phyloP scores from a whole-genome alignment of 1,140 invertebrate genomes.

The Cryptotermes secundus region DNA sequence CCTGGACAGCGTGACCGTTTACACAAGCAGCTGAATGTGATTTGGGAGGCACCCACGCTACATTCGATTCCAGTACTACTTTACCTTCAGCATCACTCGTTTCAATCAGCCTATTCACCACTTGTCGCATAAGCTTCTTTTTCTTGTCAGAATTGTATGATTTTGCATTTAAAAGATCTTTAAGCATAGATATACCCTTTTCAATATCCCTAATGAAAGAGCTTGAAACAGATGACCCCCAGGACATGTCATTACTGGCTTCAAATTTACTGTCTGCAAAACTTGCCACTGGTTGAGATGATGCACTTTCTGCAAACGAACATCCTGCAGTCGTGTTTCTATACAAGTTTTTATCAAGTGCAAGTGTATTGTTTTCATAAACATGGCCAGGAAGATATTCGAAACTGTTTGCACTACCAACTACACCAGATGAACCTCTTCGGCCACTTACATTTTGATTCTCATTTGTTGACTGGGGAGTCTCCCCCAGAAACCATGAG shows the following conservation, averaged over 20 bases:
- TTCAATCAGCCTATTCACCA: slow-evolving; percentile 49
- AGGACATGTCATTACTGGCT: neutral
- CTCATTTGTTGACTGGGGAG: neutral
- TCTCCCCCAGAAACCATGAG: slow-evolving; percentile 22
- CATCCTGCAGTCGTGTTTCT: neutral
- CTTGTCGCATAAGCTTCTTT: slow-evolving; percentile 49
- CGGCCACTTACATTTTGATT: neutral
- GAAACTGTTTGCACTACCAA: slow-evolving; percentile 52
- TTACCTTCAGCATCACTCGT: slow-evolving; percentile 37
- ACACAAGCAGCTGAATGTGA: neutral
- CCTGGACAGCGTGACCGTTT: neutral
- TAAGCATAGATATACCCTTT: slow-evolving; percentile 50
- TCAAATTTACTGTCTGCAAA: neutral
- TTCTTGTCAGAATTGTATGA: slow-evolving; percentile 49
- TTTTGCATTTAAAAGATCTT: slow-evolving; percentile 49
- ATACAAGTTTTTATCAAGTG: slow-evolving; percentile 42
- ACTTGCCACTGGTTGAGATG: neutral
- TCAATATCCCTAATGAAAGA: slow-evolving; percentile 50
- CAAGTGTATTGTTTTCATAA: slow-evolving; percentile 39
- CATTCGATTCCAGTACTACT: neutral
- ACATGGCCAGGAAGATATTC: slow-evolving; percentile 53
- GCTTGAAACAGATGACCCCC: slow-evolving; percentile 32
- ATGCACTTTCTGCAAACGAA: neutral
- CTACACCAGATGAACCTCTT: slow-evolving; percentile 22
- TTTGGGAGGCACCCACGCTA: neutral